Evolutionary conservation across 2,888 invertebrate genomes (phyloP).

Genomic region (Tetranychus truncatus): DNA sequence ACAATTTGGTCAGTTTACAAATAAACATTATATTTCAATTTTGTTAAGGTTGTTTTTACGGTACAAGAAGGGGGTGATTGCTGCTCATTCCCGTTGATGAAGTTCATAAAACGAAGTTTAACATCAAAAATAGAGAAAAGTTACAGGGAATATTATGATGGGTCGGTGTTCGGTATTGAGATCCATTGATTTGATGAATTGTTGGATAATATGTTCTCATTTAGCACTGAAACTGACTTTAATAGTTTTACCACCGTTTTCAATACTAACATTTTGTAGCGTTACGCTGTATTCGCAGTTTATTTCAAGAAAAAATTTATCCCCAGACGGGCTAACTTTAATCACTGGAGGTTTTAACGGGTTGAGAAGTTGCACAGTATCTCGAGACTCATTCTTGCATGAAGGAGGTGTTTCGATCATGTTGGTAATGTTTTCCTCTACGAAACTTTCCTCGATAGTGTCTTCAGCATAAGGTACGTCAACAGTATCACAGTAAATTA

Average conservation of each 20-base stretch:
- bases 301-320: background rate
- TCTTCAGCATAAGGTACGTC: constrained; percentile 9
- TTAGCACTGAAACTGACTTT: constrained; percentile 2
- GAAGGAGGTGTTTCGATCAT: background rate
- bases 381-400: background rate
- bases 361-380: background rate
- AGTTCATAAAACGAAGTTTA: no score
- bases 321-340: background rate
- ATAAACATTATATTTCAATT: no score
- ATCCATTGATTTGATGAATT: no score
- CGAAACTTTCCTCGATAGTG: constrained; percentile 11
- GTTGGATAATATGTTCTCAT: background rate
- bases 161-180: no score
- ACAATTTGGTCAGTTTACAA: no score
- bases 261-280: background rate
- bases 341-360: background rate
- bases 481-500: constrained; percentile 2
- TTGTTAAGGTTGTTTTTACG: no score
- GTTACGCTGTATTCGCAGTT: background rate
- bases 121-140: no score
- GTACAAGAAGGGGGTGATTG: no score
- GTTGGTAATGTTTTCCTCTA: background rate
- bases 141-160: no score
- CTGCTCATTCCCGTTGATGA: no score
- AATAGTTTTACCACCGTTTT: background rate